These are phyloP conservation scores for Xenus cinereus DNA, from an alignment of 2,113 vertebrate species.

Conservation along the genomic window DNA sequence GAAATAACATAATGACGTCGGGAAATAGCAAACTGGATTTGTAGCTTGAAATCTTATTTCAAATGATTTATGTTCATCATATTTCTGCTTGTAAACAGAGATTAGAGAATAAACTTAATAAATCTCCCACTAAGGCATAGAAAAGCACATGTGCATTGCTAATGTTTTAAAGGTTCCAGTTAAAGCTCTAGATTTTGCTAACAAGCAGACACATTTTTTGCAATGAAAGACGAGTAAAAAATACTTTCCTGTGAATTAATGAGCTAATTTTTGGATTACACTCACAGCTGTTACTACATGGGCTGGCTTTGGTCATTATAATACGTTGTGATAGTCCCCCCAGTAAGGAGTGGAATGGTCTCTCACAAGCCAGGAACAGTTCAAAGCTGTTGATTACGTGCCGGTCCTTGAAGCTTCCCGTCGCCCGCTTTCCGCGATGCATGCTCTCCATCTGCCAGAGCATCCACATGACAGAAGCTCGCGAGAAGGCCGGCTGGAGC, in stretches of 20 bases:
- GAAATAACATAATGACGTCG: neutral
- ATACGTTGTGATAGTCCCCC: constrained; percentile 78
- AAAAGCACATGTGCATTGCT: constrained; percentile 26
- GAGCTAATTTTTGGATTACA: constrained; percentile 72
- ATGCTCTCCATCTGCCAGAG: constrained; percentile 41
- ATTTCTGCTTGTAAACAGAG: constrained; percentile 64
- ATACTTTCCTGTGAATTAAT: constrained; percentile 71
- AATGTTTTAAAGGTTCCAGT: constrained; percentile 42
- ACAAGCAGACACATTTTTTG: constrained; percentile 34
- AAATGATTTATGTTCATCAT: constrained; percentile 20
- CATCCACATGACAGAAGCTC: constrained; percentile 72
- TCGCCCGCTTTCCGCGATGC: constrained; percentile 24
- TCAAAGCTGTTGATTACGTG: constrained; percentile 73
- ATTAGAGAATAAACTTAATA: constrained; percentile 54
- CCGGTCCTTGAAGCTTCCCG: constrained; percentile 73
- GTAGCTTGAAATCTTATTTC: constrained; percentile 29
- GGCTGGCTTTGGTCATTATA: constrained; percentile 77
- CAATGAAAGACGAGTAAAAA: constrained; percentile 55
- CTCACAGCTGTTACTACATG: constrained; percentile 73
- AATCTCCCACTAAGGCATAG: constrained; percentile 38
- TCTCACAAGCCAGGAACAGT: constrained; percentile 68
- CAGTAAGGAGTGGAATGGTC: constrained; percentile 65
- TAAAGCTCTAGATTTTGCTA: constrained; percentile 13
- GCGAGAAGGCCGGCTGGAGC: constrained; percentile 47
- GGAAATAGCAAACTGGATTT: neutral